Evolutionary conservation across 2,888 invertebrate species (phyloP), one percentile per base, ranked within the genome.

Genomic region (Ecliptopera silaceata): DNA sequence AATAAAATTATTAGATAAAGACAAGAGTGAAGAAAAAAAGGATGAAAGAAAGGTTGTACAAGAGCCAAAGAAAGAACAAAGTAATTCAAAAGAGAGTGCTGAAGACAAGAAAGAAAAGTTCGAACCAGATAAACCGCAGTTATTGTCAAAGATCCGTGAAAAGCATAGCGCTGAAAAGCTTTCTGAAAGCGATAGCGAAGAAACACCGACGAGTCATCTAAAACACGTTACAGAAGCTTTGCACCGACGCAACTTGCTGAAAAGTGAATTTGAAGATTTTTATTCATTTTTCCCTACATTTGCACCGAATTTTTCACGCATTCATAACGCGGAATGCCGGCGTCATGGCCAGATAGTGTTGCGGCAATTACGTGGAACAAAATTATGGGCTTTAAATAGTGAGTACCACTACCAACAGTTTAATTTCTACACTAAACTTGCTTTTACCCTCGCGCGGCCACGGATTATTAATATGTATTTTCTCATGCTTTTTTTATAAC

Each of bases 341-440:
- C 93, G 94, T 74, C 95, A 95, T 65, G 93, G 95, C 55, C 93
- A 93, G 79, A 93, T 95, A 70, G 93, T 95, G 67, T 84, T 94
- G 65, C 89, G 94, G 62, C 95, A 95, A 80, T 80, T 95, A 71
- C 92, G 94, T 26, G 94, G 94, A 51, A 92, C 93, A 60, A 94
- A 94, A 81, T 74, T 95, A 65, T 95, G 95, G 95, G 94, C 95
- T 55, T 80, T 95, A 67, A 94, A 94, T 83, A 95, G 95, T 95
- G 88, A 93, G 93, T 92, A 68, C 42, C 17, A 93, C 93, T 92
- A 68, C 42, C 17, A 29, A 48, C 59, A 48, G 56, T 64, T 62
- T 53, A 47, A 54, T 48, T 57, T 53, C 2, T 53, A 39, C 29
- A 41, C 47, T 42, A 41, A 31, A 50, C 42, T 32, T 50, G 22